Base-by-base conservation (phyloP, 2,888 invertebrate species). In the Chironomus tentans region DNA sequence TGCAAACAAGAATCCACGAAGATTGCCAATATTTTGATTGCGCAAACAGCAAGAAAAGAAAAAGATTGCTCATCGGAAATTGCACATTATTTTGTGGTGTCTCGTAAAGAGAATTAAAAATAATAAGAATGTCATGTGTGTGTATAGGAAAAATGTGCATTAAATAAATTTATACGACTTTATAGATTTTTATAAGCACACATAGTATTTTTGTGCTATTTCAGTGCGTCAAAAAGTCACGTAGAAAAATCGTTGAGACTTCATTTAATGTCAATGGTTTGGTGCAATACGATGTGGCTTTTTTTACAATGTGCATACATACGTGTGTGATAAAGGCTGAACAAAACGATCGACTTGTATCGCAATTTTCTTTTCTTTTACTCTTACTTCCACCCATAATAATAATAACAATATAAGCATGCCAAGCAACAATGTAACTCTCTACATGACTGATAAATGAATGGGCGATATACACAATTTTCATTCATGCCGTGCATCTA, bases 211-310 rank as follows among this genome's bases (percentile, higher is more conserved):
- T 38, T 38, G 38, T 38, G 38, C 38, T 10, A 10, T 56, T 56
- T 5, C 18, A 56, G 5, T 56, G 15, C 56, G 56, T 56, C 18
- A 10, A 24, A 56, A 71, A 71, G 71, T 71, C 71, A 71, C 71
- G 71, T 71, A 50, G 71, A 28, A 56, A 50, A 71, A 15, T 56
- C 56, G n/a, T 71, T 71, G 71, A 71, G 71, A 71, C 70, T 69
- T 47, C 70, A 70, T 46, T 47, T 50, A 71, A 24, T 70, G 70
- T 56, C 56, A 56, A 56, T 56, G 56, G 56, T 56, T 56, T 4
- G 56, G 56, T 56, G 56, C n/a, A 56, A 18, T 56, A 18, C 56
- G 18, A 56, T 56, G 56, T 56, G 56, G 38, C 38, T 38, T 38
- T 38, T 38, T 38, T 38, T 38, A 10, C 38, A 38, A 38, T 38